These are phyloP conservation scores for Ceyx melanurus DNA, from an alignment of 2,113 vertebrate species.

Conservation along the genomic window DNA sequence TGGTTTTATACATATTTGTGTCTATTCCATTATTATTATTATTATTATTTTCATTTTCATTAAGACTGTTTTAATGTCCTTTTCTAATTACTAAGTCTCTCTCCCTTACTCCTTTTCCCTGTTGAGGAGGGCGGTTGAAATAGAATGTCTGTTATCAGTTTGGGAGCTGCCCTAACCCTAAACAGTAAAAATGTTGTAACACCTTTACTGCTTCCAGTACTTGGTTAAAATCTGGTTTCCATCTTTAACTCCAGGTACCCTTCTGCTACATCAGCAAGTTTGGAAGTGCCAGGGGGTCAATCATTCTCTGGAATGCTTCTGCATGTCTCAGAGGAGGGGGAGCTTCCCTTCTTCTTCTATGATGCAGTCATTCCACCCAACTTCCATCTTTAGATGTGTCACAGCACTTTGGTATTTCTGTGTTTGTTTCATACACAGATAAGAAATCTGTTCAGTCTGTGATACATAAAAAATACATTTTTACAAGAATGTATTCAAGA, in stretches of 20 bases:
- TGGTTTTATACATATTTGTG: too few species aligned
- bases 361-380: neutral
- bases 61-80: too few species aligned
- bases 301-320: neutral
- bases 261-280: neutral
- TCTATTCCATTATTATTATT: too few species aligned
- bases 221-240: neutral
- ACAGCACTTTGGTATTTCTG: neutral
- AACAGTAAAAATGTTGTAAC: neutral
- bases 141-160: too few species aligned
- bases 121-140: too few species aligned
- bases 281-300: neutral
- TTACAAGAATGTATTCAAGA: neutral
- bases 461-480: neutral
- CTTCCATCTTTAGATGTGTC: neutral
- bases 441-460: neutral
- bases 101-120: too few species aligned
- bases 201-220: neutral
- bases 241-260: neutral
- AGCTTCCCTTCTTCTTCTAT: neutral
- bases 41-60: too few species aligned
- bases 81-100: too few species aligned
- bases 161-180: too few species aligned
- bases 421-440: neutral
- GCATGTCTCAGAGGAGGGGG: neutral